Percentiles rank a stretch among this genome's conserved stretches.
Evolutionary conservation across 2,113 vertebrate species (phyloP).

Genomic region (Pygoscelis antarcticus): DNA sequence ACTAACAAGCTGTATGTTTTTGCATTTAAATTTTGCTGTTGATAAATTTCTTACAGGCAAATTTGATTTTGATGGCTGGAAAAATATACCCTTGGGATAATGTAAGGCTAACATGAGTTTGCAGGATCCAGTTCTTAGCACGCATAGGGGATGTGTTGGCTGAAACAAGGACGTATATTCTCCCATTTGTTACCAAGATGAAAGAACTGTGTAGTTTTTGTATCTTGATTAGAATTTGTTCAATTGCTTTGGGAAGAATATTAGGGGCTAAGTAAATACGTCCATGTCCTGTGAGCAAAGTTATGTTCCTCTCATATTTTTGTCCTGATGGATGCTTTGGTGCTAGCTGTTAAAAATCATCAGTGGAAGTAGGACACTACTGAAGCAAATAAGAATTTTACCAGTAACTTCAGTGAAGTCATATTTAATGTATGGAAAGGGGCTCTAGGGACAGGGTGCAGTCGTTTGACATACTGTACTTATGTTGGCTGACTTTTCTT

Average conservation of each 20-base stretch:
- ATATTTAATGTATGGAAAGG: not conserved
- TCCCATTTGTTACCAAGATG: not conserved
- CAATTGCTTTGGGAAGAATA: not conserved
- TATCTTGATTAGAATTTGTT: not conserved
- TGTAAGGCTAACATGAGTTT: not conserved
- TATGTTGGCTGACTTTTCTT: not conserved
- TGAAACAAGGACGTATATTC: not conserved
- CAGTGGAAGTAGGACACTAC: not conserved
- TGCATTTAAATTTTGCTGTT: too few species aligned
- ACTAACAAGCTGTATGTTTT: not conserved
- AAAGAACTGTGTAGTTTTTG: not conserved
- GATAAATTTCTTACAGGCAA: not conserved
- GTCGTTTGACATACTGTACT: not conserved
- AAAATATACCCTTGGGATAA: not conserved
- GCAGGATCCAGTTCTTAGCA: not conserved
- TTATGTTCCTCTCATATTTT: not conserved
- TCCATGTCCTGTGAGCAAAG: not conserved
- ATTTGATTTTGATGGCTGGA: not conserved
- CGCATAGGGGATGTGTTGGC: not conserved
- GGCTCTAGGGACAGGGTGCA: not conserved
- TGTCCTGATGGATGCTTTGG: not conserved
- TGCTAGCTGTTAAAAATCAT: not conserved
- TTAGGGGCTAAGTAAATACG: not conserved
- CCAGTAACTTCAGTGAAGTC: not conserved
- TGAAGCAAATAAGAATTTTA: not conserved